Conservation (phyloP, 2,797 vertebrate species). For the Megaceryle alcyon region DNA sequence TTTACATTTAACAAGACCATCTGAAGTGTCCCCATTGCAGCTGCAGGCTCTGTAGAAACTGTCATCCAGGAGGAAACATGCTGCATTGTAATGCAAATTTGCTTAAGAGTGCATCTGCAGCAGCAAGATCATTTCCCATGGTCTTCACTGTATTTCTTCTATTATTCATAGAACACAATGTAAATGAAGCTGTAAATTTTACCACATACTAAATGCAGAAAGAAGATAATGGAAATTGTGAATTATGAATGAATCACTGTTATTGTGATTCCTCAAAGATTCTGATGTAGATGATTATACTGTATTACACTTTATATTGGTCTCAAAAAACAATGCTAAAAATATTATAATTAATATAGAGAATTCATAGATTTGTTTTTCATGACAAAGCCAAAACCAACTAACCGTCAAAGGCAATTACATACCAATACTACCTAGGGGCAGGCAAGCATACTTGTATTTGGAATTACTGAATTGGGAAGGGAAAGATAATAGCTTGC, state of each 20-base stretch:
- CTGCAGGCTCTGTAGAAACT: constrained; percentile 69
- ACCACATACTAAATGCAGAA: constrained; percentile 79
- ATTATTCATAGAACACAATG: constrained; percentile 87
- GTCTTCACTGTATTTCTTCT: constrained; percentile 84
- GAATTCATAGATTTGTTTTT: constrained; percentile 67
- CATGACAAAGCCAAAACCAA: constrained; percentile 54
- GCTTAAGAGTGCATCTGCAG: constrained; percentile 70
- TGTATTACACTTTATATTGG: constrained; percentile 53
- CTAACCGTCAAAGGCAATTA: constrained; percentile 51
- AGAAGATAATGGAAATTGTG: constrained; percentile 85
- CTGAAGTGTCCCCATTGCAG: constrained; percentile 74
- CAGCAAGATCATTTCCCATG: constrained; percentile 77
- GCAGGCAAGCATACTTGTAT: constrained; percentile 28
- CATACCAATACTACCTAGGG: constrained; percentile 45
- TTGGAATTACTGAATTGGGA: constrained; percentile 20
- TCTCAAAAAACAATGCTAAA: constrained; percentile 66
- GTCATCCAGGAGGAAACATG: constrained; percentile 21
- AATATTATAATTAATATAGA: constrained; percentile 72
- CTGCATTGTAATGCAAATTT: constrained; percentile 79
- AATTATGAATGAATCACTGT: constrained; percentile 88
- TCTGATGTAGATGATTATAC: constrained; percentile 79
- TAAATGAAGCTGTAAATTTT: constrained; percentile 88
- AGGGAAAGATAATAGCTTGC: constrained; percentile 18
- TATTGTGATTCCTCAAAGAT: constrained; percentile 84
- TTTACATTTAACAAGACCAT: constrained; percentile 59